Evolutionary conservation across 2,888 invertebrate species (phyloP).

Genomic region (Aporophyla nigra): DNA sequence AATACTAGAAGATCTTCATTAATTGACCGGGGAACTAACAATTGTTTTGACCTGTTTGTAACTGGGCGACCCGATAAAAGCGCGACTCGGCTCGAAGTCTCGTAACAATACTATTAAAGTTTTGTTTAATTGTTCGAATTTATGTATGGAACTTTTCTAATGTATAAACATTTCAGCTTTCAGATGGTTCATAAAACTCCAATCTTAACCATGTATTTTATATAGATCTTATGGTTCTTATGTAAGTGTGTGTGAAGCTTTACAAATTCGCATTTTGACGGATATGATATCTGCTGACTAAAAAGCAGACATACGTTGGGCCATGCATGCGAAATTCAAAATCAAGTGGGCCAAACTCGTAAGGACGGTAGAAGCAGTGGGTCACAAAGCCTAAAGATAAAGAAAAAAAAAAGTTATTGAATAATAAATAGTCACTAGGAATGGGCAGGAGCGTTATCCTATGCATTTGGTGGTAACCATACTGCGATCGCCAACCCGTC

Average conservation of each 20-base stretch:
- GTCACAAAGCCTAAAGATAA: too few relatives aligned
- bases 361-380: too few relatives aligned
- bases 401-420: too few relatives aligned
- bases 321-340: too few relatives aligned
- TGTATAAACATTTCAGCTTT: conserved; percentile 13
- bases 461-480: too few relatives aligned
- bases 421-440: too few relatives aligned
- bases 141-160: conserved; percentile 5
- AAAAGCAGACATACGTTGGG: background rate
- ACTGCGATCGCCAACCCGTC: too few relatives aligned
- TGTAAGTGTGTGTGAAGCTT: background rate
- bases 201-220: background rate
- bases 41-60: conserved; percentile 37
- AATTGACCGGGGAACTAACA: background rate
- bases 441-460: too few relatives aligned
- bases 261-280: background rate
- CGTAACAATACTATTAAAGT: conserved; percentile 21
- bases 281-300: background rate
- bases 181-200: background rate
- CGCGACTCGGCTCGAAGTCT: background rate
- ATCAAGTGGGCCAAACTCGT: too few relatives aligned
- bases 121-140: conserved; percentile 31
- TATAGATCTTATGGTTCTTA: background rate
- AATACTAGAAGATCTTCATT: background rate
- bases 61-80: conserved; percentile 16